Base-by-base conservation (phyloP, 2,113 vertebrate genomes). In the Orthonyx spaldingii region DNA sequence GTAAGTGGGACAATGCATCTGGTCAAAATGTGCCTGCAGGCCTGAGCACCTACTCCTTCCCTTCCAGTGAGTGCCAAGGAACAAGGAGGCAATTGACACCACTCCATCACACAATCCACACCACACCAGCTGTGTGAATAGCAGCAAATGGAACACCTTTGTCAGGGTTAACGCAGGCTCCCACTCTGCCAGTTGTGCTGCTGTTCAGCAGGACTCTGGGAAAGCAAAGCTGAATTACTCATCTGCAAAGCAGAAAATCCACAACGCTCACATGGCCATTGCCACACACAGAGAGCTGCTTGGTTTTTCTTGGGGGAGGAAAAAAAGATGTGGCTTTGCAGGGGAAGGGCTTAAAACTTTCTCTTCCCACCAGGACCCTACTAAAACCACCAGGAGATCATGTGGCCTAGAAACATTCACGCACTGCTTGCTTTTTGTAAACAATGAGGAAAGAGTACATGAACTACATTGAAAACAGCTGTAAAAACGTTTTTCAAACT, bases 141-240 rank as follows among this genome's bases (percentile, higher is more conserved):
- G 37, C 1, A 52, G 19, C 37, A 53, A 65, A 37, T 1, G 4
- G 20, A 53, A 37, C 22, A 14, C 8, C 3, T 46, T 16, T 37
- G 28, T 24, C 74, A 87, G 93, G 64, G 69, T 50, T 95, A 95
- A 84, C 32, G 46, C 49, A 46, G 66, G 46, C 46, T 42, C 9
- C 0, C 13, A 11, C 24, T 47, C 78, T 11, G 55, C 59, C n/a
- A 57, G 47, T 9, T 9, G 16, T 15, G 60, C 6, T 49, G 68
- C 27, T n/a, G 84, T 49, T 65, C 59, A 76, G 85, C 52, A 53
- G 59, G 28, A 33, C n/a, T 47, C 84, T 47, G 68, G 50, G 55
- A 91, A 91, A 91, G 72, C 64, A 91, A 87, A 80, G 56, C 60
- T 66, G n/a, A 86, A 69, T 65, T 53, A 44, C 44, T 77, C 41